A percentile compares a stretch with the other conserved stretches of the same genome.
Evolutionary conservation across 2,113 vertebrate genomes (phyloP).

Genomic region (Emberiza fucata): DNA sequence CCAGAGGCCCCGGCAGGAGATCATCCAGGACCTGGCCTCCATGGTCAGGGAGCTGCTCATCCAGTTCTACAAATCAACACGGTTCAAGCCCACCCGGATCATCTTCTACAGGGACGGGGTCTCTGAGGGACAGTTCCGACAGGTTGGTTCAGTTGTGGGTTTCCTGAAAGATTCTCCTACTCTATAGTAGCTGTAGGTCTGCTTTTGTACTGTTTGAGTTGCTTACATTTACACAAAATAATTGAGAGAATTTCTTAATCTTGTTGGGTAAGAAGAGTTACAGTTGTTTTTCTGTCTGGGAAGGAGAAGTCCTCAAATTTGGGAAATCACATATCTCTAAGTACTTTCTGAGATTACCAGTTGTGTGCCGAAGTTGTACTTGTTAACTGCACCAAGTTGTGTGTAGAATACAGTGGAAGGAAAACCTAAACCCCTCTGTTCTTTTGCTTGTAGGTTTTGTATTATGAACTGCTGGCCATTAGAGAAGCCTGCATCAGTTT

Average conservation of each 20-base stretch:
- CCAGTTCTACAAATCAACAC: slow-evolving; percentile 99
- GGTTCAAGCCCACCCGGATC: slow-evolving; percentile 97
- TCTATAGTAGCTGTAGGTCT: not conserved
- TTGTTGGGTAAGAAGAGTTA: not conserved
- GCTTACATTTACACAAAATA: not conserved
- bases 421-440: not conserved
- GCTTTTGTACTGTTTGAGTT: rapidly evolving
- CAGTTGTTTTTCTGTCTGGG: not conserved
- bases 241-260: not conserved
- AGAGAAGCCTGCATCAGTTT: slow-evolving; percentile 98
- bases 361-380: not conserved
- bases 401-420: not conserved
- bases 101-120: slow-evolving; percentile 95
- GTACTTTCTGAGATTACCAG: not conserved
- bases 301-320: not conserved
- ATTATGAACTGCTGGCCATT: slow-evolving; percentile 97
- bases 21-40: slow-evolving; percentile 96
- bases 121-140: slow-evolving; percentile 97
- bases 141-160: slow-evolving; percentile 73
- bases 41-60: slow-evolving; percentile 99
- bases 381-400: not conserved
- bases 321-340: not conserved
- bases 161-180: not conserved
- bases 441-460: slow-evolving; percentile 84
- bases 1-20: slow-evolving; percentile 95